Evolutionary conservation across 2,113 vertebrate genomes (phyloP).

Genomic region (Podarcis raffonei): DNA sequence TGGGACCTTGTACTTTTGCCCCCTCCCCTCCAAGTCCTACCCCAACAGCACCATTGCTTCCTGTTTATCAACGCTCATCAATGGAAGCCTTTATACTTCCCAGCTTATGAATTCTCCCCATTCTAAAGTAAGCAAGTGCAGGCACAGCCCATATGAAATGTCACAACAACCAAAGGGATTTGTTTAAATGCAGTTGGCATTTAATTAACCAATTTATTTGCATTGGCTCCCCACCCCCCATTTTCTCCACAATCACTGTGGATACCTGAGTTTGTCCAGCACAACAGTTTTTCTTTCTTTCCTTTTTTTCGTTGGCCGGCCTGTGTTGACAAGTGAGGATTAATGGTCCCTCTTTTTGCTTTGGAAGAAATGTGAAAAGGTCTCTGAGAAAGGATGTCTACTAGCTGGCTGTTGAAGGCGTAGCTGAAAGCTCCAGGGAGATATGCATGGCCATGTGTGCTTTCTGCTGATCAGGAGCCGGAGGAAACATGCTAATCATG

Average conservation of each 20-base stretch:
- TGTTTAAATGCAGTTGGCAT: neutral
- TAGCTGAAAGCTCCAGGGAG: constrained; percentile 7
- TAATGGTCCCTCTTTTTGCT: constrained; percentile 9
- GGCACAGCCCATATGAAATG: neutral
- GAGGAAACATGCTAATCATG: neutral
- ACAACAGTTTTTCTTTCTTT: neutral
- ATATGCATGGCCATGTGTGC: neutral
- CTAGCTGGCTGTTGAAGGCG: constrained; percentile 10
- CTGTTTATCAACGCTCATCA: neutral
- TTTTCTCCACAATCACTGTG: neutral
- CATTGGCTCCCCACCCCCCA: neutral
- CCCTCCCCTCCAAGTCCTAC: too few species aligned
- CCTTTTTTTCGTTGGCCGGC: neutral
- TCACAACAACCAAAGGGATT: neutral
- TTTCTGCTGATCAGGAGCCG: neutral
- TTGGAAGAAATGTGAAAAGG: constrained; percentile 34
- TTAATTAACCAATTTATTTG: neutral
- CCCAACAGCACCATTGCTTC: too few species aligned
- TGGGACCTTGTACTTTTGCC: too few species aligned
- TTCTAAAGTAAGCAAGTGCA: neutral
- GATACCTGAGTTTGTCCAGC: neutral
- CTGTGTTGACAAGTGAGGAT: constrained; percentile 14
- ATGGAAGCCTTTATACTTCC: neutral
- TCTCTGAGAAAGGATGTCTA: constrained; percentile 22
- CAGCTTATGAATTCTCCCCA: neutral